Percentiles rank a stretch among this genome's conserved stretches.
These are phyloP conservation scores for Parazoanthus darwini DNA, from an alignment of 92 coral and sea anemone genomes.

Conservation along the genomic window DNA sequence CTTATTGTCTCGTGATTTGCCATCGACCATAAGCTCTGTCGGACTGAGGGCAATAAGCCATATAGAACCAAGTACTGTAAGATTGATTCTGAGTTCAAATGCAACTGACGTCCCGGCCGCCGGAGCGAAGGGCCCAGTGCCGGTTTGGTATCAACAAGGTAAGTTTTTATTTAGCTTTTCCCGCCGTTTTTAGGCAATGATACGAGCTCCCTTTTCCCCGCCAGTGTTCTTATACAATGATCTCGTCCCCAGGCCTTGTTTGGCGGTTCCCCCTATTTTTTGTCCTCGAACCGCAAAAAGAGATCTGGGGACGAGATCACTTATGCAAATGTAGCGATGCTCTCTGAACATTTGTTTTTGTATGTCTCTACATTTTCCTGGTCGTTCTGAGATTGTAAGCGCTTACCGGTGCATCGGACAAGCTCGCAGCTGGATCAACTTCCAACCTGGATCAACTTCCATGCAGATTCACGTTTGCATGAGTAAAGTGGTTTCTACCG, in stretches of 20 bases:
- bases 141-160: slow-evolving; percentile 33
- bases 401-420: neutral
- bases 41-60: neutral
- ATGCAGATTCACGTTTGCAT: no score
- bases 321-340: no score
- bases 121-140: neutral
- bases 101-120: neutral
- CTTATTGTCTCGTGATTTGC: neutral
- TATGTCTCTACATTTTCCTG: no score
- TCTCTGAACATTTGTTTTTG: no score
- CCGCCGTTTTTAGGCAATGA: neutral
- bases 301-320: neutral
- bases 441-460: neutral
- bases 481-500: no score
- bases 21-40: neutral
- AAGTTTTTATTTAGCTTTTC: neutral
- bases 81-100: neutral
- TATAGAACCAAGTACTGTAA: neutral
- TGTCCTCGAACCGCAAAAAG: no score
- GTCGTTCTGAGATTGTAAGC: no score
- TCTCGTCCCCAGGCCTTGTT: no score
- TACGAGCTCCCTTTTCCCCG: neutral
- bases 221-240: neutral
- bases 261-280: no score
- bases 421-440: neutral